phyloP scores from a whole-genome alignment of 2,888 invertebrate species.

The Volucella inanis region DNA sequence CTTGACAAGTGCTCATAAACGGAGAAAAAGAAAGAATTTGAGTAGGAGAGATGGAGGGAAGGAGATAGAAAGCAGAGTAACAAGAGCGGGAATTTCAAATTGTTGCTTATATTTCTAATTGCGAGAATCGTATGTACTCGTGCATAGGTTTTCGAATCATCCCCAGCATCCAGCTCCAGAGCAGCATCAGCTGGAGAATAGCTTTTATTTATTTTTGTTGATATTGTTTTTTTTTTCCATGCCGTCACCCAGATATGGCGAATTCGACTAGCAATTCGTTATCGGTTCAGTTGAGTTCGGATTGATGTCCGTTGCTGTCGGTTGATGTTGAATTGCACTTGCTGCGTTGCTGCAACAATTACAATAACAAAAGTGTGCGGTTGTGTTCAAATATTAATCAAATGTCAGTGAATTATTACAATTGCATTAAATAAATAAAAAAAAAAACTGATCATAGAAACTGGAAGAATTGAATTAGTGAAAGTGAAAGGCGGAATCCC shows the following conservation, averaged over 20 bases:
- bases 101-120: conserved; percentile 47
- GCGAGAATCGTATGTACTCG: conserved; percentile 21
- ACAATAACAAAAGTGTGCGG: neutral
- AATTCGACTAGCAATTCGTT: conserved; percentile 37
- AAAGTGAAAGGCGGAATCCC: neutral
- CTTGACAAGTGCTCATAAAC: conserved; percentile 62
- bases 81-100: neutral
- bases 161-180: conserved; percentile 27
- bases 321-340: conserved; percentile 57
- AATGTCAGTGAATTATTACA: conserved; percentile 16
- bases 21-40: conserved; percentile 30
- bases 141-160: conserved; percentile 13
- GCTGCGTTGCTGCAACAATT: neutral
- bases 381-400: neutral
- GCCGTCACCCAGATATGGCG: conserved; percentile 41
- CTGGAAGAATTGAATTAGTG: no score
- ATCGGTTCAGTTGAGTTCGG: conserved; percentile 60
- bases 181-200: conserved; percentile 45
- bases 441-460: neutral
- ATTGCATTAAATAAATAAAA: neutral
- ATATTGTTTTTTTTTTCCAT: conserved; percentile 13
- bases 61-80: no score
- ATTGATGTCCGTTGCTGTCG: conserved; percentile 31
- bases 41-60: no score
- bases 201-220: neutral